Base-by-base conservation (phyloP, 2,888 invertebrate genomes). In the Onthophagus sagittarius region DNA sequence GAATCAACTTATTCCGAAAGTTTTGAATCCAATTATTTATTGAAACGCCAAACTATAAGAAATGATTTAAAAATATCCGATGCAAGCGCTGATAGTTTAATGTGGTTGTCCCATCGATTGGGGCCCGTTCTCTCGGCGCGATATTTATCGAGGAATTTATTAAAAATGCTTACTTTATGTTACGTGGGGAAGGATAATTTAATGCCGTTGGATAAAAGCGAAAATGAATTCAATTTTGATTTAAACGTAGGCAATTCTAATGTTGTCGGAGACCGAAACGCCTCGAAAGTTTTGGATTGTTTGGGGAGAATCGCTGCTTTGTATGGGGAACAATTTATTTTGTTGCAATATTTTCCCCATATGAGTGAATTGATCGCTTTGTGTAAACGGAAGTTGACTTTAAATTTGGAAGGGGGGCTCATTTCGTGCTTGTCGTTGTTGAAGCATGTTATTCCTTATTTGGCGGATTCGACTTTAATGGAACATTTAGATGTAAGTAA, bases 61-160 rank as follows among this genome's bases (percentile, higher is more conserved):
- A 77, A 80, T 11, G 82, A 84, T 74, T 81, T 82, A 7, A 92
- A 92, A 82, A 93, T 94, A 76, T 94, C 95, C 0, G 95, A 95
- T 82, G 94, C 95, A 91, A 94, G 94, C 81, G 90, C 92, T 0
- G 96, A 95, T 81, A 95, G 95, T 80, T 86, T 96, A 0, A 91
- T 96, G 75, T 98, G 98, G 98, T 83, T 99, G 74, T 93, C 97
- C 0, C 95, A 97, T 86, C 90, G 97, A 76, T 86, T 99, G 14
- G 99, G 99, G 0, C 98, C 99, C 0, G 95, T 98, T 69, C 88
- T 99, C 23, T 96, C 97, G 0, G 96, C 98, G 63, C 91, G 95
- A 78, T 93, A 95, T 86, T 88, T 99, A 32, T 94, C 97, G 0
- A 89, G 95, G 75, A 98, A 98, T 87, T 88, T 99, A 77, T 87